A percentile compares a stretch with the other conserved stretches of the same genome.
Evolutionary conservation across 2,888 invertebrate species (phyloP).

Genomic region (Leptopterna dolabrata): DNA sequence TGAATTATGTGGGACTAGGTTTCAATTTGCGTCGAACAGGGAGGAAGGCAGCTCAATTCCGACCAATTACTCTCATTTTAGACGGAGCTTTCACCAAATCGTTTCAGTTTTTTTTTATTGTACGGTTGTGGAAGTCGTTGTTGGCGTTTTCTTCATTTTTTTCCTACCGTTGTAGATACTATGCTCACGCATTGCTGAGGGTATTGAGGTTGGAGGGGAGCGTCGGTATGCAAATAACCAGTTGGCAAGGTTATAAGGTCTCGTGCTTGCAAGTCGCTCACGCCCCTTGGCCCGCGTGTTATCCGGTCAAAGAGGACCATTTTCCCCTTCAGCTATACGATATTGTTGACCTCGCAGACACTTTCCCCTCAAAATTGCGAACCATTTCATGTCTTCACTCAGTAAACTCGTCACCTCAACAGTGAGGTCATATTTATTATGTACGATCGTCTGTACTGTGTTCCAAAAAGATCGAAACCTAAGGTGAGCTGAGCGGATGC

Average conservation of each 20-base stretch:
- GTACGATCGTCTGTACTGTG: no score
- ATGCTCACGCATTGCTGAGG: neutral
- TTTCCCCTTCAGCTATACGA: neutral
- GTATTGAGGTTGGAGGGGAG: neutral
- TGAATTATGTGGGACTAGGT: constrained; percentile 29
- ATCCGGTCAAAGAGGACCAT: neutral
- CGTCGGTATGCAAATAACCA: constrained; percentile 46
- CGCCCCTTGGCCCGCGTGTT: constrained; percentile 6
- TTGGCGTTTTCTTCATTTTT: neutral
- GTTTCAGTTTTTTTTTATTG: neutral
- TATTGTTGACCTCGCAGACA: neutral
- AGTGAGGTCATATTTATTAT: no score
- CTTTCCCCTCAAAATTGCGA: neutral
- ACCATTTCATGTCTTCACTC: neutral
- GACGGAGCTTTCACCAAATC: neutral
- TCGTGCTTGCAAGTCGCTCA: constrained; percentile 26
- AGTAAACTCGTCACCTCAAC: neutral
- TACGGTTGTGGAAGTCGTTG: neutral
- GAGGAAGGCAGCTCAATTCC: constrained; percentile 30
- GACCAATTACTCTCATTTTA: constrained; percentile 44
- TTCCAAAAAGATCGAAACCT: no score
- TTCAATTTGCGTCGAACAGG: constrained; percentile 27
- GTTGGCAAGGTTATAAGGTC: constrained; percentile 36
- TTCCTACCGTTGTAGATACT: constrained; percentile 1
- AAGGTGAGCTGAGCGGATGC: no score